Percentiles rank a stretch among this genome's conserved stretches.
Conservation (phyloP, 2,888 invertebrate genomes). For the Orthosia incerta region DNA sequence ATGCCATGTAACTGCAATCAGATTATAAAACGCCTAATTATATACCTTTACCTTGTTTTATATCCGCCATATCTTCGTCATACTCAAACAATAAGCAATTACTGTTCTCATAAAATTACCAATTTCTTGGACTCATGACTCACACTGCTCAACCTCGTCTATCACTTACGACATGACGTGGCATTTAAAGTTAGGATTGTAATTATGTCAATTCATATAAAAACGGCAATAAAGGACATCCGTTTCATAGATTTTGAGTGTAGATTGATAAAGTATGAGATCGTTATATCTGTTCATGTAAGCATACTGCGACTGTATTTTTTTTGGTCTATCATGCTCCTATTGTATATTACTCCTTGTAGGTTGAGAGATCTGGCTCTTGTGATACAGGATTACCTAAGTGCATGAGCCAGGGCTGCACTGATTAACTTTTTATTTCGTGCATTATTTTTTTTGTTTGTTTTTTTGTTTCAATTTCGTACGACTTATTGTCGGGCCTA, state of each 20-base stretch:
- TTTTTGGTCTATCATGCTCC: no score
- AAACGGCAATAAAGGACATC: slow-evolving; percentile 36
- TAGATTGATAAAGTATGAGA: slow-evolving; percentile 22
- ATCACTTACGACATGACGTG: slow-evolving; percentile 8
- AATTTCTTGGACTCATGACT: slow-evolving; percentile 21
- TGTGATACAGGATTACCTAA: no score
- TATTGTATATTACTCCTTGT: no score
- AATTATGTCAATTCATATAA: slow-evolving; percentile 20
- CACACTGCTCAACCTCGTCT: slow-evolving; percentile 21
- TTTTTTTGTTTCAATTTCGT: no score
- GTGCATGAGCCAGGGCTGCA: no score
- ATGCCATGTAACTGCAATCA: not conserved
- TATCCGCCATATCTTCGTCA: not conserved
- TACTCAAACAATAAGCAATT: slow-evolving; percentile 14
- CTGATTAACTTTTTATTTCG: no score
- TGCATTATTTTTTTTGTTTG: no score
- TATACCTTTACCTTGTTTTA: not conserved
- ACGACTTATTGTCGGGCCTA: no score
- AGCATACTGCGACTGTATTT: no score
- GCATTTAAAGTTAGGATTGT: not conserved
- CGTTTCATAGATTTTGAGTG: slow-evolving; percentile 27
- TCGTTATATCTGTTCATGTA: slow-evolving; percentile 1
- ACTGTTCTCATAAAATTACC: not conserved
- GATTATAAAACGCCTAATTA: no score
- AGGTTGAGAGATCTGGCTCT: no score